phyloP scores from a whole-genome alignment of 2,888 invertebrate species.

The Incurvaria masculella region DNA sequence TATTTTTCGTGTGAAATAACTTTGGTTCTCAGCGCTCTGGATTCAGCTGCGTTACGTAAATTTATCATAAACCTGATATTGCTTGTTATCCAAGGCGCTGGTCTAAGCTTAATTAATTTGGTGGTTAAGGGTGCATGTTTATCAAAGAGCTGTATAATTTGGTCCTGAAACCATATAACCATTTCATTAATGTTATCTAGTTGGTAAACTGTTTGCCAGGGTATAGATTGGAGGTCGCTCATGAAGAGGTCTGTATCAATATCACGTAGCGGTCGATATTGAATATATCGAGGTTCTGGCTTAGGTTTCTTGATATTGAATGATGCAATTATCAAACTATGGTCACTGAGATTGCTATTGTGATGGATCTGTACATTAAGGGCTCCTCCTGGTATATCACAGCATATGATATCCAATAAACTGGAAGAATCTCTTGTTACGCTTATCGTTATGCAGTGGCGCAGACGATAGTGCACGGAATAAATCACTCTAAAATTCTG shows the following conservation, averaged over 20 bases:
- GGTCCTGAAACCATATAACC: background rate
- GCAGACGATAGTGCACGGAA: too few species aligned
- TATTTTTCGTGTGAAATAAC: background rate
- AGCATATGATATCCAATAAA: background rate
- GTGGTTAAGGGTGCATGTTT: slow-evolving; percentile 1
- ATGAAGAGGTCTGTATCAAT: too few species aligned
- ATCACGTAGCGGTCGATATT: too few species aligned
- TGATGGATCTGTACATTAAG: background rate
- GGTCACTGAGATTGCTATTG: background rate
- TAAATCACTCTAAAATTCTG: too few species aligned
- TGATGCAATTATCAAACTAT: background rate
- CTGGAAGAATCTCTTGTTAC: too few species aligned
- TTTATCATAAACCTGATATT: slow-evolving; percentile 1
- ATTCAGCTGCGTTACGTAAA: background rate
- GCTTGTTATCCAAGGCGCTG: slow-evolving; percentile 1
- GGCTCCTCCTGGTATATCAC: too few species aligned
- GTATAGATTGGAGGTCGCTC: too few species aligned
- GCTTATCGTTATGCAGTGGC: too few species aligned
- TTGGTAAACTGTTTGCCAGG: too few species aligned
- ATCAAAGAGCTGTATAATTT: background rate
- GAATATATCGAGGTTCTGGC: too few species aligned
- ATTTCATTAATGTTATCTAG: background rate
- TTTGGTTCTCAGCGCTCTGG: background rate
- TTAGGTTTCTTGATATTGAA: background rate
- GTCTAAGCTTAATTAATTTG: background rate